Base-by-base conservation (phyloP, 2,888 invertebrate genomes). In the Rhingia campestris region DNA sequence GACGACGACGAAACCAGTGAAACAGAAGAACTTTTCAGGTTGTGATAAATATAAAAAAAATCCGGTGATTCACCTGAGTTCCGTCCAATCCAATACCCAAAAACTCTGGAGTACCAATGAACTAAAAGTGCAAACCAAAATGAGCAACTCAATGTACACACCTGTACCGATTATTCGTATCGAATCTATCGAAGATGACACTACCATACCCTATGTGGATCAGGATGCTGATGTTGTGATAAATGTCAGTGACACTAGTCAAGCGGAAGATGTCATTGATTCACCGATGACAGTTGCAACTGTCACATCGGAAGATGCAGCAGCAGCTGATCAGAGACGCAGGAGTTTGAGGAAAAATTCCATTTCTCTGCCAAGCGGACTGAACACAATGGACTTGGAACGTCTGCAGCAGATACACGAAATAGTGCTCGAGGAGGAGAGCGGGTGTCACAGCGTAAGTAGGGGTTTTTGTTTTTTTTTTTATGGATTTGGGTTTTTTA, bases 281-380 rank as follows among this genome's bases (percentile, higher is more conserved):
- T 22, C 30, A 10, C 10, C 2, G 95, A 91, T 95, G 96, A 91
- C 93, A n/a, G 39, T n/a, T 4, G 4, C 35, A 2, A 22, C 43
- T 95, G 92, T 93, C 97, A 22, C 22, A 22, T 22, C 22, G 22
- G 91, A 97, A 96, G 87, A 95, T 94, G 91, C 95, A 95, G 88
- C 95, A 94, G 91, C 95, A 95, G 88, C 75, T 77, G 53, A 73
- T 58, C 82, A 87, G 81, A 73, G 76, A n/a, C 54, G 39, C 6
- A 66, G 87, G 0, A 87, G 87, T n/a, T 89, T 94, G 63, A 92
- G 95, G 61, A 93, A 95, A 86, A 95, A 95, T 87, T 95, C 95
- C 3, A 94, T 95, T 82, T 96, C 96, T 3, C 93, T 96, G 92
- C 96, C 96, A 3, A 93, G 93, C 85, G 92, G 91, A 86, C 92